phyloP scores from a whole-genome alignment of 2,797 vertebrate genomes.

The Corythornis leucogaster region DNA sequence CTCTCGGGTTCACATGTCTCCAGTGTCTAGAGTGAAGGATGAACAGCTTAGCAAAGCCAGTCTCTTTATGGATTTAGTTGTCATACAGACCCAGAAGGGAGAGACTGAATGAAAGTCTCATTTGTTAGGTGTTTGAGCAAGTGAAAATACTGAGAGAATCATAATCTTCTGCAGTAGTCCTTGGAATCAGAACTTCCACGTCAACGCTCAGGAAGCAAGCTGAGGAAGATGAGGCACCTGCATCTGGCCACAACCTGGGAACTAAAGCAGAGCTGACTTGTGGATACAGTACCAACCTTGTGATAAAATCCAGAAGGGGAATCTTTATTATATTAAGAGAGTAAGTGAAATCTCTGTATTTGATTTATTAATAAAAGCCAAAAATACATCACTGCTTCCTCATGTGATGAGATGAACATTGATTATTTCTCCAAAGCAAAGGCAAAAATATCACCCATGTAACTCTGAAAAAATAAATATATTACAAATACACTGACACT shows the following conservation, averaged over 20 bases:
- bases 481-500: not conserved
- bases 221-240: not conserved
- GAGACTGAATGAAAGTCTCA: not conserved
- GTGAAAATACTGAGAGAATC: not conserved
- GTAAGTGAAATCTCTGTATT: not conserved
- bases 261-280: not conserved
- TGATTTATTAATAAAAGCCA: not conserved
- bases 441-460: not conserved
- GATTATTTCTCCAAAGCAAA: not conserved
- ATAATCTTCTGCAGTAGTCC: no score
- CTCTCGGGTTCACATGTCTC: not conserved
- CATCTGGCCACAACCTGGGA: not conserved
- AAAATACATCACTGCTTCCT: not conserved
- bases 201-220: not conserved
- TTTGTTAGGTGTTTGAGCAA: not conserved
- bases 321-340: not conserved
- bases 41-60: not conserved
- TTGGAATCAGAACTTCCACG: not conserved
- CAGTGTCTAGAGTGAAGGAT: not conserved
- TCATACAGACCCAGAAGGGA: not conserved
- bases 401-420: fast-evolving
- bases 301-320: not conserved
- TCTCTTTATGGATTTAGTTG: not conserved
- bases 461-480: not conserved
- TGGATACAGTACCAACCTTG: not conserved